Conservation (phyloP, 1,140 invertebrate species). For the Venturia canescens region DNA sequence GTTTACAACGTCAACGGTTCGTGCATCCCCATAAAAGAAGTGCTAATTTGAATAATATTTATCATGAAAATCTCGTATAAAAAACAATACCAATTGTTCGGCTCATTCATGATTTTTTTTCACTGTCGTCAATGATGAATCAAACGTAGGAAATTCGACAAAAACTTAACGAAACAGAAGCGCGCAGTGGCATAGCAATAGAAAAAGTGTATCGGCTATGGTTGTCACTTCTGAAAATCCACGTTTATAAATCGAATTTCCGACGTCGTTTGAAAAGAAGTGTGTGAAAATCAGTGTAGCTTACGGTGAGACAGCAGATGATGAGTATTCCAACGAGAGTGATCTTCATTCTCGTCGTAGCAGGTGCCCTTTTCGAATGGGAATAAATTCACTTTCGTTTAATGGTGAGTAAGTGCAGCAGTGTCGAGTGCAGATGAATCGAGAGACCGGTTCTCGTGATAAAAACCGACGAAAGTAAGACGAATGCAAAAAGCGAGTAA, state of each 20-base stretch:
- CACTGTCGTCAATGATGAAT: too few relatives aligned
- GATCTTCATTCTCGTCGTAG: conserved; percentile 37
- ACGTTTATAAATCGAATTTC: not conserved
- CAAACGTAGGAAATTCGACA: too few relatives aligned
- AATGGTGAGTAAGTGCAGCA: conserved; percentile 2
- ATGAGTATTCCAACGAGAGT: conserved; percentile 37
- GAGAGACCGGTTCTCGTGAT: not conserved
- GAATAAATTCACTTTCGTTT: conserved; percentile 32
- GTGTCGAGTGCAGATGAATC: conserved; percentile 1
- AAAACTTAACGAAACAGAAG: too few relatives aligned
- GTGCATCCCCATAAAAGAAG: too few relatives aligned
- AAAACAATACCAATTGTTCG: too few relatives aligned
- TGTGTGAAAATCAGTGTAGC: not conserved
- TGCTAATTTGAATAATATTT: too few relatives aligned
- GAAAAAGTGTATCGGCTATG: too few relatives aligned
- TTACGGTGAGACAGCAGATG: conserved; percentile 46
- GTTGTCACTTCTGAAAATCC: too few relatives aligned
- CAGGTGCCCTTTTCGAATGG: not conserved
- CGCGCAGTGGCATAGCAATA: too few relatives aligned
- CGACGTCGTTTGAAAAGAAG: not conserved
- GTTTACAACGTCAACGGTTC: too few relatives aligned
- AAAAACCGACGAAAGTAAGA: not conserved
- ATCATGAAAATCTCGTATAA: too few relatives aligned
- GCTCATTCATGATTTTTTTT: too few relatives aligned
- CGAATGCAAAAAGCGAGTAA: not conserved